These are phyloP conservation scores for Eumacrocentrus americanus DNA, from an alignment of 2,888 invertebrate genomes.

Conservation along the genomic window DNA sequence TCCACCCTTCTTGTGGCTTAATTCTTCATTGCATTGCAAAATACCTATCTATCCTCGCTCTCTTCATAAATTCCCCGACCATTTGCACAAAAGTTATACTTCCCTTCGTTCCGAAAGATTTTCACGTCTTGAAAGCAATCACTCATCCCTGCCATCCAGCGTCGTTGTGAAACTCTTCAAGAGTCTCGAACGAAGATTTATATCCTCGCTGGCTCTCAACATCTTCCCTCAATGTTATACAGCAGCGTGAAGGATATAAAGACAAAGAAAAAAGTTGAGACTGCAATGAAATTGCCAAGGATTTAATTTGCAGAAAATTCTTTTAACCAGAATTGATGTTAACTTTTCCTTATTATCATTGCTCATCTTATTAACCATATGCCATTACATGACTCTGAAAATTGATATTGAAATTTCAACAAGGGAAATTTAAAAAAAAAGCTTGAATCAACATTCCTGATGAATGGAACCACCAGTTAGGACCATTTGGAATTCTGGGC, in stretches of 20 bases:
- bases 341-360: too few relatives aligned
- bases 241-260: background rate
- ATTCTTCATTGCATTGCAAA: constrained; percentile 7
- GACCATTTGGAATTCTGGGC: constrained; percentile 28
- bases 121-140: constrained; percentile 34
- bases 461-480: constrained; percentile 18
- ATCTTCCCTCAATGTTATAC: constrained; percentile 2
- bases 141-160: constrained; percentile 29
- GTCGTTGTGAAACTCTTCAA: background rate
- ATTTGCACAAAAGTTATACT: constrained; percentile 4
- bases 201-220: constrained; percentile 18
- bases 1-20: background rate
- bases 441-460: constrained; percentile 23
- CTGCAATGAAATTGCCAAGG: too few relatives aligned
- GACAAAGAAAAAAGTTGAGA: background rate
- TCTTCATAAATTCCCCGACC: constrained; percentile 3
- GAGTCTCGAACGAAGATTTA: constrained; percentile 25
- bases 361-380: too few relatives aligned
- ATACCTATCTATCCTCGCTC: background rate
- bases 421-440: too few relatives aligned
- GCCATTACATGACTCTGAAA: too few relatives aligned
- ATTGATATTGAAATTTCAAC: too few relatives aligned
- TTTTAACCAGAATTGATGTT: too few relatives aligned
- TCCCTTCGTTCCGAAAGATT: constrained; percentile 23
- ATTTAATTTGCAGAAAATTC: too few relatives aligned